Percentiles rank a stretch among this genome's conserved stretches.
Conservation (phyloP, 2,113 vertebrate genomes). For the Daphoenositta chrysoptera region DNA sequence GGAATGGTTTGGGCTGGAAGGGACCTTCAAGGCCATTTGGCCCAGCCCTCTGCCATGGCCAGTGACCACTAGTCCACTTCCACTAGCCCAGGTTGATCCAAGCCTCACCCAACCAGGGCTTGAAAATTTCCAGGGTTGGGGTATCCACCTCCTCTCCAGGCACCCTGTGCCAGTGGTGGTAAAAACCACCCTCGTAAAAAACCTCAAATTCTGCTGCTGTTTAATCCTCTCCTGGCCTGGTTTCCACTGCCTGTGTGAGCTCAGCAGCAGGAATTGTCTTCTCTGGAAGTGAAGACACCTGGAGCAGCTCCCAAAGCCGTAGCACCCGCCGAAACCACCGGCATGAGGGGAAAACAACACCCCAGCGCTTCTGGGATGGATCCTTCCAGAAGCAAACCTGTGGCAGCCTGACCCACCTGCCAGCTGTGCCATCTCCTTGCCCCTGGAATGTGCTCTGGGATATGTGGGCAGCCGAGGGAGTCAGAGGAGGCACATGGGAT, state of each 20-base stretch:
- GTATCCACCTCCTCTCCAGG: not conserved
- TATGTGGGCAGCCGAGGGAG: not conserved
- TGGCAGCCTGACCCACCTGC: not conserved
- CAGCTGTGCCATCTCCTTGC: not conserved
- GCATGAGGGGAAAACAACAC: not conserved
- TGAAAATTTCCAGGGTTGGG: not conserved
- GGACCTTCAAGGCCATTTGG: not conserved
- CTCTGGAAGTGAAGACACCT: not conserved
- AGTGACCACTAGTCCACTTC: too few relatives aligned
- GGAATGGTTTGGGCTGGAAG: not conserved
- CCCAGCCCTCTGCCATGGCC: not conserved
- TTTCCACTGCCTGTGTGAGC: not conserved
- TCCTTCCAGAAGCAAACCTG: not conserved
- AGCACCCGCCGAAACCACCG: accelerated
- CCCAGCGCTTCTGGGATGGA: accelerated
- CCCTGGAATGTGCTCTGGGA: not conserved
- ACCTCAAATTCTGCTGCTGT: not conserved
- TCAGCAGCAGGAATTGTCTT: not conserved
- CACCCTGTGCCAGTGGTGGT: not conserved
- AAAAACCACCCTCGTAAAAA: not conserved
- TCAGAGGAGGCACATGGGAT: not conserved
- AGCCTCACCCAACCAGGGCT: not conserved
- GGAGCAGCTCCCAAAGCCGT: not conserved
- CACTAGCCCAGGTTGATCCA: not conserved
- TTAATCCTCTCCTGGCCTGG: not conserved